Percentiles rank a stretch among this genome's conserved stretches.
Evolutionary conservation across 2,113 vertebrate species (phyloP).

Genomic region (Fukomys damarensis): DNA sequence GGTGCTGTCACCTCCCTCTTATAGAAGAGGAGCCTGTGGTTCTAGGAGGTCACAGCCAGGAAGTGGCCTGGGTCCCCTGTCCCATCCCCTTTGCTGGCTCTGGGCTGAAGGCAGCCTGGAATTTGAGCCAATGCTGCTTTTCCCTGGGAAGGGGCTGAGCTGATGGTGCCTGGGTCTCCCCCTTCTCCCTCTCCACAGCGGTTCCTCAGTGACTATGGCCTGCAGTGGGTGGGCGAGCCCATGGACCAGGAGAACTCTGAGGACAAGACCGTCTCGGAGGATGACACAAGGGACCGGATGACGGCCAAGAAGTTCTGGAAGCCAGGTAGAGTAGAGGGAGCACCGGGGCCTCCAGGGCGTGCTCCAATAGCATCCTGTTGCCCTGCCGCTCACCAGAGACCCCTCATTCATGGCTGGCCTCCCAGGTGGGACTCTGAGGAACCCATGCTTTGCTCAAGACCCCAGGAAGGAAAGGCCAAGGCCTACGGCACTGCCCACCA

Average conservation of each 20-base stretch:
- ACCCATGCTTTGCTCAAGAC: not conserved
- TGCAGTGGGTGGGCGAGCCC: conserved; percentile 93
- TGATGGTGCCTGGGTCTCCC: fast-evolving
- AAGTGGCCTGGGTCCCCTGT: not conserved
- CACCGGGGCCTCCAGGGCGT: not conserved
- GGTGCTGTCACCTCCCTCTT: not conserved
- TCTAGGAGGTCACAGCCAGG: not conserved
- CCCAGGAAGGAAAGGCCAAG: not conserved
- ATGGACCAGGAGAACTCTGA: conserved; percentile 29
- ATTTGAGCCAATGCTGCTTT: not conserved
- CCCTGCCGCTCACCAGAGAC: not conserved
- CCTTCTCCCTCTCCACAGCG: conserved; percentile 80
- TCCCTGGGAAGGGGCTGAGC: not conserved
- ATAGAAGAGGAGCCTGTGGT: not conserved
- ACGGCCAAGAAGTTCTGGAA: conserved; percentile 81
- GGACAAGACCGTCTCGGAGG: not conserved
- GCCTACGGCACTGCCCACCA: not conserved
- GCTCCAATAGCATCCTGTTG: not conserved
- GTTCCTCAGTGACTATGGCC: conserved; percentile 94
- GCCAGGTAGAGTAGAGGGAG: conserved; percentile 80
- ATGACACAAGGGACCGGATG: conserved; percentile 51
- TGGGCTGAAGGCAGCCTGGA: not conserved
- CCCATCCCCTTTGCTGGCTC: not conserved
- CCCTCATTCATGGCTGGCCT: not conserved
- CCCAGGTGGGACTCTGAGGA: fast-evolving